Percentiles rank a stretch among this genome's conserved stretches.
phyloP scores from a whole-genome alignment of 2,113 vertebrate species.

The Montifringilla adamsi region DNA sequence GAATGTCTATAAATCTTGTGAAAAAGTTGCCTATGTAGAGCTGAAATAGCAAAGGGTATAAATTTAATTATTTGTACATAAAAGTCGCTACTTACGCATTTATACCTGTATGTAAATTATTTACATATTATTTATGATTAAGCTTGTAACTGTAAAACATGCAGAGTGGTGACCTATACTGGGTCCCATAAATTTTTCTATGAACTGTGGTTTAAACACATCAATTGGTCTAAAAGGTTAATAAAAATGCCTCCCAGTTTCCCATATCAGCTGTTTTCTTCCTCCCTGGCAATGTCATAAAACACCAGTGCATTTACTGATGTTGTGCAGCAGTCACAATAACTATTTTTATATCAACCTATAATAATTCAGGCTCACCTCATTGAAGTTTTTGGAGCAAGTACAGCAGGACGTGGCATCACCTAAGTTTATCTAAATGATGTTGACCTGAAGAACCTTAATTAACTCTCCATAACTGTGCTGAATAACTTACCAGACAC shows the following conservation, averaged over 20 bases:
- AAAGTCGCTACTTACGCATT: background rate
- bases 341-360: background rate
- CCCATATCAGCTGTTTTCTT: background rate
- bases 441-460: background rate
- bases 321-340: background rate
- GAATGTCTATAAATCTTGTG: background rate
- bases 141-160: background rate
- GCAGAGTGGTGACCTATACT: background rate
- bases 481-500: background rate
- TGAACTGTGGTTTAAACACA: background rate
- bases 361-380: background rate
- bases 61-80: background rate
- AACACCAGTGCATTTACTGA: background rate
- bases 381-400: background rate
- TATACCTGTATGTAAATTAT: background rate
- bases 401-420: background rate
- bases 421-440: background rate
- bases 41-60: background rate
- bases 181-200: background rate
- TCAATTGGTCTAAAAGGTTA: background rate
- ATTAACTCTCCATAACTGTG: background rate
- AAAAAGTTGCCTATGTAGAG: background rate
- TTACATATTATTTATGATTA: background rate
- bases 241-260: background rate
- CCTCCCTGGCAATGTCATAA: background rate